Evolutionary conservation across 2,797 vertebrate genomes (phyloP).

Genomic region (Allobates femoralis): DNA sequence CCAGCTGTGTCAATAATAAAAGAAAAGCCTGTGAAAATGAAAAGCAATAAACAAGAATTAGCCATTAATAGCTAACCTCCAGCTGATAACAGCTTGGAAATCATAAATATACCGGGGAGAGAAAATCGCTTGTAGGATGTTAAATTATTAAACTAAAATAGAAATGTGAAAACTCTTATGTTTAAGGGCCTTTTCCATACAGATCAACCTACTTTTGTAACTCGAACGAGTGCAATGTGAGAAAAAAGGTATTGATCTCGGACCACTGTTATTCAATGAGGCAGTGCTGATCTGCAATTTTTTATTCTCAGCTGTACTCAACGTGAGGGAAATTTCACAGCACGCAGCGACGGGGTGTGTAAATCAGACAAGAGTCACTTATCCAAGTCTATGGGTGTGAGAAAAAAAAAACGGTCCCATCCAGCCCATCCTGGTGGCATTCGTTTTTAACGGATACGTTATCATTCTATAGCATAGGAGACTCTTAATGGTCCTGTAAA

Average conservation of each 20-base stretch:
- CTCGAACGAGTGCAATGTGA: background rate
- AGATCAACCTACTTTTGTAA: background rate
- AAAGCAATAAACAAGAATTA: constrained; percentile 29
- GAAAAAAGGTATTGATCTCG: background rate
- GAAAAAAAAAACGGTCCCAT: too few species aligned
- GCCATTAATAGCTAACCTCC: constrained; percentile 8
- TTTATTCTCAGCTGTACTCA: too few species aligned
- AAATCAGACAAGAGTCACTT: too few species aligned
- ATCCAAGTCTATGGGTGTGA: too few species aligned
- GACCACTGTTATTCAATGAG: background rate
- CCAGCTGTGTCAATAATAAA: constrained; percentile 57
- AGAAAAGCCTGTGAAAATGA: constrained; percentile 33
- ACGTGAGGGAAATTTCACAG: too few species aligned
- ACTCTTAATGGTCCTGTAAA: too few species aligned
- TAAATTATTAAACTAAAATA: background rate
- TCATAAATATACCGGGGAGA: background rate
- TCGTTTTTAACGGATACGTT: too few species aligned
- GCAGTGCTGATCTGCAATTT: too few species aligned
- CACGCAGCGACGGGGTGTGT: too few species aligned
- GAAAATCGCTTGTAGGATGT: background rate
- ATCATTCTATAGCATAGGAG: too few species aligned
- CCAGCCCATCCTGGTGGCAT: too few species aligned
- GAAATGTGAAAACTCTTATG: background rate
- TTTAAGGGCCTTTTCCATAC: background rate
- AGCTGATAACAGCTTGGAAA: background rate